These are phyloP conservation scores for Pseudeuparius sepicola DNA, from an alignment of 2,888 invertebrate species.

Conservation along the genomic window DNA sequence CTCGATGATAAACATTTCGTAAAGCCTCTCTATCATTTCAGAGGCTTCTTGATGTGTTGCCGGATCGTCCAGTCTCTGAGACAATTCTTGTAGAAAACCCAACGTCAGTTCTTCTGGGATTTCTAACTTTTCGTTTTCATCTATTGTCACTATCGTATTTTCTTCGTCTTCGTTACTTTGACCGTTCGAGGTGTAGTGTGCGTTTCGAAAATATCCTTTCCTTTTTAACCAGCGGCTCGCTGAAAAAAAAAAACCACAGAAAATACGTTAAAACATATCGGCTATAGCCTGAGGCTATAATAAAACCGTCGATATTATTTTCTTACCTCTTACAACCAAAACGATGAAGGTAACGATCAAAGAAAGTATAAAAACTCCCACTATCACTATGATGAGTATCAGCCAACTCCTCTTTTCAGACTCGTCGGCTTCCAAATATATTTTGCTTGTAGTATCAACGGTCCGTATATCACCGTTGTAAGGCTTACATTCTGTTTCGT, in stretches of 20 bases:
- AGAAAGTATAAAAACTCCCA: conserved; percentile 45
- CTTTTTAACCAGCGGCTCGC: conserved; percentile 49
- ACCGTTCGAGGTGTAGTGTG: conserved; percentile 46
- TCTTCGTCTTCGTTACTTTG: conserved; percentile 44
- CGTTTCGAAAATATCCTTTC: conserved; percentile 45
- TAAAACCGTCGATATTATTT: too few relatives aligned
- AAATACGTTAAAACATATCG: too few relatives aligned
- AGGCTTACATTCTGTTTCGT: conserved; percentile 47
- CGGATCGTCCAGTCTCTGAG: conserved; percentile 60
- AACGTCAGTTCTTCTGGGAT: conserved; percentile 65
- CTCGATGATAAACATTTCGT: conserved; percentile 63
- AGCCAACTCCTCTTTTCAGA: conserved; percentile 27
- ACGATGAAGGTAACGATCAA: conserved; percentile 45
- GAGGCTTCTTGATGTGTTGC: conserved; percentile 63
- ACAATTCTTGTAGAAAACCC: conserved; percentile 57
- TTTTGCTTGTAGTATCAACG: conserved; percentile 33
- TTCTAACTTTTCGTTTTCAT: conserved; percentile 41
- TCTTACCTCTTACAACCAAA: conserved; percentile 44
- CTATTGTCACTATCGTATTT: conserved; percentile 33
- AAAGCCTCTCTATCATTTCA: conserved; percentile 67
- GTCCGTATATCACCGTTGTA: conserved; percentile 38
- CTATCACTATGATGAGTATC: conserved; percentile 34
- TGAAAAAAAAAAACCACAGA: too few relatives aligned
- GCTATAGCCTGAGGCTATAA: too few relatives aligned
- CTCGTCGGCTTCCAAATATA: conserved; percentile 29